Percentiles rank a stretch among this genome's conserved stretches.
Evolutionary conservation across 2,888 invertebrate genomes (phyloP).

Genomic region (Mystacides longicornis): DNA sequence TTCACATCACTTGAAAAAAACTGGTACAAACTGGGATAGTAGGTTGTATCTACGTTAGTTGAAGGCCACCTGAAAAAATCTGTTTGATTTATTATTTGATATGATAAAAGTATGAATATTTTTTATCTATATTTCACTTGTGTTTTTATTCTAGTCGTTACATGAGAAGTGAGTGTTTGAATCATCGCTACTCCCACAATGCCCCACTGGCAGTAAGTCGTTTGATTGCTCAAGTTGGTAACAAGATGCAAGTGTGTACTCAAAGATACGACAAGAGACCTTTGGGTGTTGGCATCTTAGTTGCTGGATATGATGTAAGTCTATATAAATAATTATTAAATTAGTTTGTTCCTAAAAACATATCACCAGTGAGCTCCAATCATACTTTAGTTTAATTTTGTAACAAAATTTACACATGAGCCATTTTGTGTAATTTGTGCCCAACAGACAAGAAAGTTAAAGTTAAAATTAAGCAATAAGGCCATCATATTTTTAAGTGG

Average conservation of each 20-base stretch:
- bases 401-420: neutral
- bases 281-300: conserved; percentile 94
- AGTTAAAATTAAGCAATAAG: too few relatives aligned
- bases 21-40: too few relatives aligned
- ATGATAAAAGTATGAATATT: too few relatives aligned
- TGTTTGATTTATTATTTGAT: too few relatives aligned
- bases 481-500: too few relatives aligned
- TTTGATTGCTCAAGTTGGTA: conserved; percentile 77
- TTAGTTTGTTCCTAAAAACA: too few relatives aligned
- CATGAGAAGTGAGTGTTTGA: conserved; percentile 93
- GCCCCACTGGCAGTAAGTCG: conserved; percentile 79
- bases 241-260: conserved; percentile 97
- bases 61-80: too few relatives aligned
- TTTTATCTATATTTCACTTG: too few relatives aligned
- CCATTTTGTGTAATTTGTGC: neutral
- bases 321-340: neutral
- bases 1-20: too few relatives aligned
- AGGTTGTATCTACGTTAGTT: too few relatives aligned
- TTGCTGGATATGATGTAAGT: conserved; percentile 91
- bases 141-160: conserved; percentile 69
- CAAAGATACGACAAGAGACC: conserved; percentile 97
- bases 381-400: neutral
- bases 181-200: conserved; percentile 89
- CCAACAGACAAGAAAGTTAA: too few relatives aligned
- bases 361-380: too few relatives aligned